Conservation (phyloP, 2,888 invertebrate genomes). For the Thalpophila matura region DNA sequence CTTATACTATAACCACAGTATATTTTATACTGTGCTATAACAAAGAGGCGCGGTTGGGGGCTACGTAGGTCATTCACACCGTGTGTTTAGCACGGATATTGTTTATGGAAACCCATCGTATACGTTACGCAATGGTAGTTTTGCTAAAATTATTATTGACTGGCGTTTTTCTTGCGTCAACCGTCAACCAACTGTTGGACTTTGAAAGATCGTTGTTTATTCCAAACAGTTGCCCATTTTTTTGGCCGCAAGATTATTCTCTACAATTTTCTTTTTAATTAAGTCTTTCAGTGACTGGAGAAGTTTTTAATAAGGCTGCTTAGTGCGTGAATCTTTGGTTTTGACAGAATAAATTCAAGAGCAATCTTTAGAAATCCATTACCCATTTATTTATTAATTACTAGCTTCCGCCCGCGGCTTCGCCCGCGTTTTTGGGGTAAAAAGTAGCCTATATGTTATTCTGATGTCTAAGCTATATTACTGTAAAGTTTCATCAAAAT, state of each 20-base stretch:
- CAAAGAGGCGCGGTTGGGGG: slow-evolving; percentile 68
- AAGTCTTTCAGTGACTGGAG: background rate
- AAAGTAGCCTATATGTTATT: too few species aligned
- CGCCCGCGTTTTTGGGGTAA: too few species aligned
- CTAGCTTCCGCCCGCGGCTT: too few species aligned
- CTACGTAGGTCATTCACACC: slow-evolving; percentile 64
- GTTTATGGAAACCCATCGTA: slow-evolving; percentile 65
- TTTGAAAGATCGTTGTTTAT: slow-evolving; percentile 22
- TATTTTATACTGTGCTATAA: too few species aligned
- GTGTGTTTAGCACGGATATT: slow-evolving; percentile 63
- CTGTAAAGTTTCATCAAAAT: too few species aligned
- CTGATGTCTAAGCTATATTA: too few species aligned
- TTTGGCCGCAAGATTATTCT: background rate
- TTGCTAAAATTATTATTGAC: slow-evolving; percentile 48
- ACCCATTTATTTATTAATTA: too few species aligned
- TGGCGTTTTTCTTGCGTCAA: slow-evolving; percentile 38
- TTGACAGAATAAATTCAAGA: slow-evolving; percentile 4
- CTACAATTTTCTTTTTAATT: slow-evolving; percentile 14
- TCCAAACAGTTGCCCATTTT: slow-evolving; percentile 4
- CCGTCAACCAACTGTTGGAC: slow-evolving; percentile 30
- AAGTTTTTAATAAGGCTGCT: background rate
- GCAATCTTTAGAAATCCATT: slow-evolving; percentile 5
- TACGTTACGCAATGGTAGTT: slow-evolving; percentile 62
- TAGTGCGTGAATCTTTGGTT: background rate
- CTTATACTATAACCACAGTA: too few species aligned